These are phyloP conservation scores for Hydrolagus affinis DNA, from an alignment of 2,113 vertebrate genomes.

Conservation along the genomic window DNA sequence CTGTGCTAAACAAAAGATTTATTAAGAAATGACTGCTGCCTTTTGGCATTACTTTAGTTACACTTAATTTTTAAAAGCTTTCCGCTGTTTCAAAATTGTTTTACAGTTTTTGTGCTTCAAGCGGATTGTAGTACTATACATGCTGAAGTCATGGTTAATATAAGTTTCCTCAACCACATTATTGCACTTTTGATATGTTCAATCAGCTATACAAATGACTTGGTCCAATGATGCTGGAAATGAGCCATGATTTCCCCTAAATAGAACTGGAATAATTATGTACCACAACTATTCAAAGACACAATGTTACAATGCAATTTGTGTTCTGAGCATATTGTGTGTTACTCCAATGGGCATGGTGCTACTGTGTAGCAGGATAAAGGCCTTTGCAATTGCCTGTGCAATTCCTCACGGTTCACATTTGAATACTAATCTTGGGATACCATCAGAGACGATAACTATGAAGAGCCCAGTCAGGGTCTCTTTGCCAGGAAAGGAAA, in stretches of 20 bases:
- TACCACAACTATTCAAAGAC: neutral
- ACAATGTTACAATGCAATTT: neutral
- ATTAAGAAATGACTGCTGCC: neutral
- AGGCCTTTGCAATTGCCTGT: neutral
- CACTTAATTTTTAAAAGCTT: conserved; percentile 26
- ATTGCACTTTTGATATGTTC: neutral
- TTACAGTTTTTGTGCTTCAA: conserved; percentile 3
- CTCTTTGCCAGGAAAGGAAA: neutral
- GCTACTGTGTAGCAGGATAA: neutral
- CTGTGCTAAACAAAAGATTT: neutral
- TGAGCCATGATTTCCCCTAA: neutral
- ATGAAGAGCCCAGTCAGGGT: neutral
- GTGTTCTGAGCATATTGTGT: no score
- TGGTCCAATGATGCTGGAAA: neutral
- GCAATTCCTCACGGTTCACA: neutral
- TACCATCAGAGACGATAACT: neutral
- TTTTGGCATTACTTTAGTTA: neutral
- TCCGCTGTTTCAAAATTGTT: conserved; percentile 21
- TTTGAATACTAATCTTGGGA: neutral
- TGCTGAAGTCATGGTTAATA: neutral
- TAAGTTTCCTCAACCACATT: conserved; percentile 1
- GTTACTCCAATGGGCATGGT: neutral
- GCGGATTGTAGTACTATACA: neutral
- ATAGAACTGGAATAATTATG: neutral
- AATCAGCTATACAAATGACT: neutral